Conservation (phyloP, 2,797 vertebrate genomes). For the Tachyglossus aculeatus region DNA sequence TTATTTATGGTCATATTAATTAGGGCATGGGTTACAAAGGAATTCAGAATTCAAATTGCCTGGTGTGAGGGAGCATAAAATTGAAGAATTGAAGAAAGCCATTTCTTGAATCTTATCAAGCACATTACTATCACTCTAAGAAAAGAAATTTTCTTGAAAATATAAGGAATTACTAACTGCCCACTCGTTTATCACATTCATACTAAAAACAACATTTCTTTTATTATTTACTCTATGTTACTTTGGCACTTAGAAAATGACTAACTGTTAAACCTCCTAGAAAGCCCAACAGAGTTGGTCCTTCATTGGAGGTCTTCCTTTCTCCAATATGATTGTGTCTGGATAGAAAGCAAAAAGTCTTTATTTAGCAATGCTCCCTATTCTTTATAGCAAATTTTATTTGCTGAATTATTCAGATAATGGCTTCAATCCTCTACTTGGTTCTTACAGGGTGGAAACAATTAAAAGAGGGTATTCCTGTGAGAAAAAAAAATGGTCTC, state of each 20-base stretch:
- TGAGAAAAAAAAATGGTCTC: too few species aligned
- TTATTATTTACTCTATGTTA: too few species aligned
- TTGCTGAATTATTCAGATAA: neutral
- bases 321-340: too few species aligned
- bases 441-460: too few species aligned
- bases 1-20: conserved; percentile 46
- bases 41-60: conserved; percentile 21
- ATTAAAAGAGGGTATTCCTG: too few species aligned
- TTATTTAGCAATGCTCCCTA: neutral
- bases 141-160: neutral
- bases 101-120: neutral
- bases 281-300: too few species aligned
- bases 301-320: too few species aligned
- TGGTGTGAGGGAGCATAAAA: conserved; percentile 19
- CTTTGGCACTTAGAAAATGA: too few species aligned
- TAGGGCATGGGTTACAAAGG: conserved; percentile 11
- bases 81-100: conserved; percentile 33
- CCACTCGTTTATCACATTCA: too few species aligned
- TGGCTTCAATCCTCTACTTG: neutral
- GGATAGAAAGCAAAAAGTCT: too few species aligned
- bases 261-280: too few species aligned
- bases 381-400: neutral
- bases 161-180: neutral
- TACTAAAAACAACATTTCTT: too few species aligned
- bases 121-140: neutral